Base-by-base conservation (phyloP, 2,888 invertebrate species). In the Helicoverpa assulta region DNA sequence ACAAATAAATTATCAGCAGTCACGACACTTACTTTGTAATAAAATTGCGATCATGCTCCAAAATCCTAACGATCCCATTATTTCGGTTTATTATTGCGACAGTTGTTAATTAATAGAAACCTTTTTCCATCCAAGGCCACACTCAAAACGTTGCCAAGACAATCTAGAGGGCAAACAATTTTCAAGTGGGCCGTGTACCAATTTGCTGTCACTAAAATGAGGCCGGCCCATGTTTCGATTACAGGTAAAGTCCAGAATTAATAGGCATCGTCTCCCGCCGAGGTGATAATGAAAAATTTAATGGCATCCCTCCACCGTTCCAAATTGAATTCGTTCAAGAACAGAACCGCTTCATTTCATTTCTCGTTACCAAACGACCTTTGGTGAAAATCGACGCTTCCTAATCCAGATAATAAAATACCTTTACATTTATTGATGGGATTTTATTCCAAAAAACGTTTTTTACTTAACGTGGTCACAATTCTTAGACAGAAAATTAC, bases 281-380 rank as follows among this genome's bases (percentile, higher is more conserved):
- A 82, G 82, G 86, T 86, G 88, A 91, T 93, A 92, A 94, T 93
- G 92, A 93, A 93, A 92, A 91, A 92, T 90, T 88, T 91, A 90
- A 93, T 89, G 86, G 88, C 85, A 76, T 85, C 83, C 83, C 81
- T 83, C 81, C 52, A 63, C 80, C 67, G 78, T 80, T 81, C 76
- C 73, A 89, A 93, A 93, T 93, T 92, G 89, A 91, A 93, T 93
- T 92, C 89, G 82, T 76, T 83, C 80, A 80, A 84, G 84, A 87
- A 86, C 83, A 86, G 84, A 78, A 75, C 80, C 81, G 75, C 80
- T 83, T 86, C 85, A 84, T 88, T 90, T 82, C 80, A 82, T 85
- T 86, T 85, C 76, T 78, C 78, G 77, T 74, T 74, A 74, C 59
- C 21, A 55, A 84, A 84, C 80, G 70, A 12, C 55, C 29, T 33